Evolutionary conservation across 2,888 invertebrate species (phyloP), one percentile per base, ranked within the genome.

Genomic region (Dasysyrphus tricinctus): DNA sequence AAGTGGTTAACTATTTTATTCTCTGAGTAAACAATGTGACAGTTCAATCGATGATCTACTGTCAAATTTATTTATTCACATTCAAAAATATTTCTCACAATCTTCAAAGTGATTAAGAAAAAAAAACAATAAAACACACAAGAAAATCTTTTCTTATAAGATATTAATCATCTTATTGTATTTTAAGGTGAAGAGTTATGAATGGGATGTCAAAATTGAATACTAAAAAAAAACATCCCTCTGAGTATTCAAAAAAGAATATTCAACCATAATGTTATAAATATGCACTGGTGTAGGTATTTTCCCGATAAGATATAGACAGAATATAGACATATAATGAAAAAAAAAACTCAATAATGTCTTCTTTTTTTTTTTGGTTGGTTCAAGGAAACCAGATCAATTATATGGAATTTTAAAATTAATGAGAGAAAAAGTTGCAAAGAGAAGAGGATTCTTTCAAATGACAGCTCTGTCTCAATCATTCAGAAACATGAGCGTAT

Each of bases 331-430:
- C n/a, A n/a, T n/a, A n/a, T n/a, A n/a, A n/a, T n/a, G n/a, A n/a
- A n/a, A n/a, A n/a, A n/a, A n/a, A n/a, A n/a, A n/a, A n/a, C 7
- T 14, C 29, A 14, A n/a, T 29, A 14, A 3, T 54, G 7, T 63
- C 2, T 63, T 9, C 32, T n/a, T 42, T 2, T 47, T 12, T 47
- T 34, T n/a, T n/a, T n/a, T n/a, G n/a, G n/a, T n/a, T 63, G 2
- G 29, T 63, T 67, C 34, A 34, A 29, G 19, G 19, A 67, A 67
- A 49, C 19, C 34, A 49, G 67, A 67, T 34, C 42, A 67, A 37
- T 67, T 67, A 47, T 67, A 2, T 49, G 34, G 67, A 67, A 67
- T 67, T 67, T 67, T 49, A 19, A 67, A 67, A 67, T 49, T 65
- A 67, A 67, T 49, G 67, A 37, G 37, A 19, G 49, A 47, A 16